Evolutionary conservation across 2,113 vertebrate species (phyloP).

Genomic region (Eubucco bourcierii): DNA sequence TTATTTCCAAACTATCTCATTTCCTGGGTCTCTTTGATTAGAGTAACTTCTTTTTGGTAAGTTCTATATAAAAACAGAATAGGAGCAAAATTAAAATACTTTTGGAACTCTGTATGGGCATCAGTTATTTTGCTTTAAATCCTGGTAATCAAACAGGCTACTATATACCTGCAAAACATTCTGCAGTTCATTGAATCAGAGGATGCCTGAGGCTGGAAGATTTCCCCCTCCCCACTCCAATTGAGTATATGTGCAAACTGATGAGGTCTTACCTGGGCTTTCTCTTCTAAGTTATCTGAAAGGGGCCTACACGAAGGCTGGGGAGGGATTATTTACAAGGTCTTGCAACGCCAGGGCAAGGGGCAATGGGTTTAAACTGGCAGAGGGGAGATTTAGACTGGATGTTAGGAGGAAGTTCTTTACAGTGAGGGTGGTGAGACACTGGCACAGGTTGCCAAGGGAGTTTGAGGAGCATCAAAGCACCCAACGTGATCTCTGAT

Average conservation of each 20-base stretch:
- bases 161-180: neutral
- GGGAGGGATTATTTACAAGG: no score
- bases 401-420: no score
- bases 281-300: neutral
- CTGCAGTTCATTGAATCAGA: neutral
- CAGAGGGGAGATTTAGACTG: no score
- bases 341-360: no score
- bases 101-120: neutral
- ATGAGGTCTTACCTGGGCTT: neutral
- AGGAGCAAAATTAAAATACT: neutral
- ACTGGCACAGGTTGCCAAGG: no score
- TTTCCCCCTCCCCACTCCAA: accelerated
- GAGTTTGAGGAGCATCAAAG: no score
- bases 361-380: no score
- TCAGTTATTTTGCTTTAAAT: neutral
- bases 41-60: neutral
- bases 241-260: neutral
- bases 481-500: no score
- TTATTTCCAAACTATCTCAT: neutral
- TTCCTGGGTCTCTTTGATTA: neutral
- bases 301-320: no score
- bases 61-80: neutral
- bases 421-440: no score
- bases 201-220: neutral
- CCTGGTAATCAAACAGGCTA: neutral